A percentile compares a stretch with the other conserved stretches of the same genome.
Conservation (phyloP, 2,797 vertebrate genomes). For the Sebastes diploproa region DNA sequence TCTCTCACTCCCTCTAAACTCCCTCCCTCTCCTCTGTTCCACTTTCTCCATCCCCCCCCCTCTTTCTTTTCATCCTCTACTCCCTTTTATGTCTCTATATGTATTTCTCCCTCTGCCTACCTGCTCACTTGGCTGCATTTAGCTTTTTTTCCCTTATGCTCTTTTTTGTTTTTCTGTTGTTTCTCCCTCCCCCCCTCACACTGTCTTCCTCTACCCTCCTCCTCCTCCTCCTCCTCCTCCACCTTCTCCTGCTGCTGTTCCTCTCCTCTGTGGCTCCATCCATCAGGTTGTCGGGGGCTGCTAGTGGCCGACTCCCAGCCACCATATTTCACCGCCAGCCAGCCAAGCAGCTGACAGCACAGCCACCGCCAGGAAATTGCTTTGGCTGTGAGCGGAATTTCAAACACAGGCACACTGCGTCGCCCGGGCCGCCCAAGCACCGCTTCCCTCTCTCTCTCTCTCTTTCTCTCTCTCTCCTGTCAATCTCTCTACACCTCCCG, state of each 20-base stretch:
- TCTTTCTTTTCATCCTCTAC: constrained; percentile 20
- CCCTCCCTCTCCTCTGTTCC: neutral
- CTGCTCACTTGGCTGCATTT: constrained; percentile 59
- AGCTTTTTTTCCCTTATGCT: constrained; percentile 22
- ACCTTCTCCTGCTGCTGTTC: constrained; percentile 71
- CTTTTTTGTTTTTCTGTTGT: constrained; percentile 65
- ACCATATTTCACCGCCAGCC: constrained; percentile 98
- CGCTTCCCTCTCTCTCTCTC: constrained; percentile 61
- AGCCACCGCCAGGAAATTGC: constrained; percentile 96
- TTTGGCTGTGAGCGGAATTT: constrained; percentile 99
- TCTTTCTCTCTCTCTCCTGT: constrained; percentile 50
- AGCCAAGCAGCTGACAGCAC: constrained; percentile 98
- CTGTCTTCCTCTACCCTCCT: constrained; percentile 28
- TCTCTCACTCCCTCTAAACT: neutral
- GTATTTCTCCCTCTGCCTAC: constrained; percentile 41
- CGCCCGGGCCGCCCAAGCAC: constrained; percentile 79
- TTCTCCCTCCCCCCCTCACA: constrained; percentile 32
- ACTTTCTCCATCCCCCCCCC: neutral
- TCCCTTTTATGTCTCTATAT: constrained; percentile 27
- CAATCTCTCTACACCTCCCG: constrained; percentile 56
- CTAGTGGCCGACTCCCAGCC: constrained; percentile 93
- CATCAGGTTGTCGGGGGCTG: constrained; percentile 95
- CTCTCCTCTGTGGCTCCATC: constrained; percentile 90
- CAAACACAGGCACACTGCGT: constrained; percentile 88
- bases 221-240: constrained; percentile 41